These are phyloP conservation scores for Gryon sp. DNA, from an alignment of 1,140 invertebrate genomes.

Conservation along the genomic window DNA sequence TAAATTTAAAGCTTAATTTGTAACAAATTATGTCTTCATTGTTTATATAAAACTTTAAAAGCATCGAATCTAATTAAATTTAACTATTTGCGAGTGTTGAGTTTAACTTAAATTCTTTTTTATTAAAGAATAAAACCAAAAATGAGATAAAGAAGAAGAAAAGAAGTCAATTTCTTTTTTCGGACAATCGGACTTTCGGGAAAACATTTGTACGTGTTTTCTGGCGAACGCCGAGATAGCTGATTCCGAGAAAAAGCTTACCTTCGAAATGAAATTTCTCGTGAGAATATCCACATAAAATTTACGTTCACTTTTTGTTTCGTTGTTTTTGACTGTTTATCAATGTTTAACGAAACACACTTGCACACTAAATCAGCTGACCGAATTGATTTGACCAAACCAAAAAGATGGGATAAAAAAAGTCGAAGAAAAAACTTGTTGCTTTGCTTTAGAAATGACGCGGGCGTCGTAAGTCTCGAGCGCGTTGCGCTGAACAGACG, in stretches of 20 bases:
- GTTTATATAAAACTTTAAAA: too few species aligned
- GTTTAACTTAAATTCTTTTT: too few species aligned
- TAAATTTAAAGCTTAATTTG: too few species aligned
- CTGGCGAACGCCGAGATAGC: constrained; percentile 35
- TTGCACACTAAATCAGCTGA: too few species aligned
- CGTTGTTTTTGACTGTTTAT: constrained; percentile 5
- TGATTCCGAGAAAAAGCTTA: constrained; percentile 50
- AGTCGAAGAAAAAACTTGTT: background rate
- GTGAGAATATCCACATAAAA: constrained; percentile 53
- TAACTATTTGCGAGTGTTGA: too few species aligned
- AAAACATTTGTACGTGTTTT: constrained; percentile 48
- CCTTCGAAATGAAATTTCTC: constrained; percentile 50
- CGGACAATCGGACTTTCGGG: constrained; percentile 36
- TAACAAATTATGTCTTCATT: too few species aligned
- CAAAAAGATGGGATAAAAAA: background rate
- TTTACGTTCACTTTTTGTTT: constrained; percentile 35
- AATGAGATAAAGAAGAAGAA: background rate
- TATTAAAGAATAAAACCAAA: too few species aligned
- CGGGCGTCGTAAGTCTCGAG: too few species aligned
- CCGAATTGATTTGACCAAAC: background rate
- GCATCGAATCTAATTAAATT: too few species aligned
- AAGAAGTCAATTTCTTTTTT: constrained; percentile 25
- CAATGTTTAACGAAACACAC: background rate
- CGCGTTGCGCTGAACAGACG: background rate
- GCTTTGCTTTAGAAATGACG: background rate